Percentiles rank a stretch among this genome's conserved stretches.
Evolutionary conservation across 2,113 vertebrate genomes (phyloP).

Genomic region (Hydrochoerus hydrochaeris): DNA sequence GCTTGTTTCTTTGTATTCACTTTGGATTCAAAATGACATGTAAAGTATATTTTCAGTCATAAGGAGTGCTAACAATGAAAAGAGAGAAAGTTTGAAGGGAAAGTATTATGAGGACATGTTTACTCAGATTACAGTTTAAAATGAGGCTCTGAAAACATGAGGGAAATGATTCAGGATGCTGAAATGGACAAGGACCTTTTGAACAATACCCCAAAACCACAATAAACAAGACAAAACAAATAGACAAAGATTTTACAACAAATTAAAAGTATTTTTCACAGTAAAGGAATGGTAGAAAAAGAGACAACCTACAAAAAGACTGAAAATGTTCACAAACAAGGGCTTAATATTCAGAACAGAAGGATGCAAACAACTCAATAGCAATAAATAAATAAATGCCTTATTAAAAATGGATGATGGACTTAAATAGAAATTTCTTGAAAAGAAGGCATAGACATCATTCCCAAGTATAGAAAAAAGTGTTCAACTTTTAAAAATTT

Average conservation of each 20-base stretch:
- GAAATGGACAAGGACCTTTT: background rate
- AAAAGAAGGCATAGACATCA: background rate
- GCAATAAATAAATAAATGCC: background rate
- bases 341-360: background rate
- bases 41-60: background rate
- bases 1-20: background rate
- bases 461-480: background rate
- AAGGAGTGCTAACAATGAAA: background rate
- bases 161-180: background rate
- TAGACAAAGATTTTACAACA: background rate
- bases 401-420: background rate
- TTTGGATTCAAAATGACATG: background rate
- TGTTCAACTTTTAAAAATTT: background rate
- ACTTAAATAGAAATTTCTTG: background rate
- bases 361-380: background rate
- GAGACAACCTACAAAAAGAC: background rate
- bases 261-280: background rate
- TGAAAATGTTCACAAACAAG: background rate
- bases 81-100: background rate
- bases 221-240: background rate
- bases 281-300: background rate
- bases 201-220: background rate
- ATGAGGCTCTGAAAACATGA: background rate
- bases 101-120: background rate
- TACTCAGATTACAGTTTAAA: constrained; percentile 26